Percentiles rank a stretch among this genome's conserved stretches.
These are phyloP conservation scores for Salpingus planirostris DNA, from an alignment of 2,888 invertebrate species.

Conservation along the genomic window DNA sequence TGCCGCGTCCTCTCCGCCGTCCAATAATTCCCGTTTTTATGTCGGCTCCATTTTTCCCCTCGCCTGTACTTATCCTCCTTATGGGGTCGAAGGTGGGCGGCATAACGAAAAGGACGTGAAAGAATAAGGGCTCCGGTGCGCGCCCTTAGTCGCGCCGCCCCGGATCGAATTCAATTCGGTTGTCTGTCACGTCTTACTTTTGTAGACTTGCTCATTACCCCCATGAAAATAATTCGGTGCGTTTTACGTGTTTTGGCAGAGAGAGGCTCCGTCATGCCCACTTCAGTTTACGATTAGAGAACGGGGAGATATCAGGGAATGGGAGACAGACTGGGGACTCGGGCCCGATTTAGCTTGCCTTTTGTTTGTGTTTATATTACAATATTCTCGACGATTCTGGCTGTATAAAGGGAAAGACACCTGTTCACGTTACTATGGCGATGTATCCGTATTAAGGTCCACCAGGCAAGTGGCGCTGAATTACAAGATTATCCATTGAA, in stretches of 20 bases:
- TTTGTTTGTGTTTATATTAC: slow-evolving; percentile 13
- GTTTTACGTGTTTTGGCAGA: slow-evolving; percentile 11
- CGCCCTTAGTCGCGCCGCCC: slow-evolving; percentile 8
- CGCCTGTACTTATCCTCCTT: too few species aligned
- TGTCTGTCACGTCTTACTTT: slow-evolving; percentile 15
- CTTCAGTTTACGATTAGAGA: slow-evolving; percentile 10
- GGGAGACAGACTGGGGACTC: too few species aligned
- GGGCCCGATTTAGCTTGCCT: too few species aligned
- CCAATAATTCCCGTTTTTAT: too few species aligned
- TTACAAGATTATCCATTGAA: slow-evolving; percentile 11
- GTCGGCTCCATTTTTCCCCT: too few species aligned
- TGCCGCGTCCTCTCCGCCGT: too few species aligned
- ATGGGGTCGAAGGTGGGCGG: too few species aligned
- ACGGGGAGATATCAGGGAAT: slow-evolving; percentile 5
- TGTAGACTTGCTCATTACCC: slow-evolving; percentile 14
- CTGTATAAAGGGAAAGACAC: too few species aligned
- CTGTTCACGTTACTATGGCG: slow-evolving; percentile 11
- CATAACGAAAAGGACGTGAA: too few species aligned
- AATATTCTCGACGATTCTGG: too few species aligned
- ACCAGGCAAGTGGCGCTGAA: slow-evolving; percentile 6
- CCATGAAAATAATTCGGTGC: slow-evolving; percentile 14
- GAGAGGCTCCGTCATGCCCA: slow-evolving; percentile 8
- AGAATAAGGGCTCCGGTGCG: too few species aligned
- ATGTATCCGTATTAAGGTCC: slow-evolving; percentile 9
- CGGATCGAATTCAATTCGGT: slow-evolving; percentile 15